phyloP scores from a whole-genome alignment of 2,888 invertebrate genomes.

The Dryadula phaetusa region DNA sequence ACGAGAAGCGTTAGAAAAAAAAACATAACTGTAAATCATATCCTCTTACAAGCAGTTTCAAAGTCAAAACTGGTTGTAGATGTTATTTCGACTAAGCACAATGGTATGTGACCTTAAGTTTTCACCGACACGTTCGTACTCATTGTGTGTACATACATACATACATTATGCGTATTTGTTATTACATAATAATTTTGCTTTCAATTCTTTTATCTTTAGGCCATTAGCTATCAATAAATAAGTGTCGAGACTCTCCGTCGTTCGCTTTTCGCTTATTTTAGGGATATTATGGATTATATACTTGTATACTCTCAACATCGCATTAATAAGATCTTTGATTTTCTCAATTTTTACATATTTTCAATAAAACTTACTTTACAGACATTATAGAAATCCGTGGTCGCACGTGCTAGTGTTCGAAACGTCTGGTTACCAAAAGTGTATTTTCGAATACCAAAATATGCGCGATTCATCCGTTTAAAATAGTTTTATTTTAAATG shows the following conservation, averaged over 20 bases:
- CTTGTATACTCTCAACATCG: too few species aligned
- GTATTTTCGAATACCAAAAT: too few species aligned
- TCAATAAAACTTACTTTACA: too few species aligned
- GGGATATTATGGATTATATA: too few species aligned
- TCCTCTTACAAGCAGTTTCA: not conserved
- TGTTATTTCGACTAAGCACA: conserved; percentile 14
- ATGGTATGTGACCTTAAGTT: conserved; percentile 30
- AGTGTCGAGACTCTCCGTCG: not conserved
- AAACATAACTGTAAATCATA: conserved; percentile 1
- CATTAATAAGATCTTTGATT: too few species aligned
- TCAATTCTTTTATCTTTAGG: not conserved
- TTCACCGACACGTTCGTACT: conserved; percentile 20
- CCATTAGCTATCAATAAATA: not conserved
- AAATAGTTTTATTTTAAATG: too few species aligned
- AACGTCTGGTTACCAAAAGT: too few species aligned
- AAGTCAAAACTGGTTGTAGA: conserved; percentile 15
- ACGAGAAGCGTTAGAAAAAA: not conserved
- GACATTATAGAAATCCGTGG: too few species aligned
- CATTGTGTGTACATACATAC: not conserved
- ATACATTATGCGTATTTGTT: not conserved
- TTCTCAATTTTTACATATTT: too few species aligned
- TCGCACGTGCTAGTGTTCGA: too few species aligned
- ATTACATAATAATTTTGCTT: not conserved
- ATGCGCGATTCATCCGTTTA: too few species aligned
- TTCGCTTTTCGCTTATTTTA: not conserved